Conservation (phyloP, 2,113 vertebrate genomes). For the Lagopus muta region DNA sequence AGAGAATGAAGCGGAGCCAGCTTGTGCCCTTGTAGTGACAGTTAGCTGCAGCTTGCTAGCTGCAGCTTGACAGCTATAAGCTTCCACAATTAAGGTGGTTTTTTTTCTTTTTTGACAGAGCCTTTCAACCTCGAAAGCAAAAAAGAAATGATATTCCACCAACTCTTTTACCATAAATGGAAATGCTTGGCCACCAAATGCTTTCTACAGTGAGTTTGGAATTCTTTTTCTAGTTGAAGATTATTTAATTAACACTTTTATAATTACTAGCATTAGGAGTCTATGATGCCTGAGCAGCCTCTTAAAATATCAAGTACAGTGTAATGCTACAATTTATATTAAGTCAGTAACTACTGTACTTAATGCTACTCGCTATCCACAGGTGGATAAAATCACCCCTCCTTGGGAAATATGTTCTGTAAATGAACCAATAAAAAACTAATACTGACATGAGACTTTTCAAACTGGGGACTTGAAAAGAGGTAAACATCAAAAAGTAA, state of each 20-base stretch:
- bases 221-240: neutral
- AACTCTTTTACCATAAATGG: neutral
- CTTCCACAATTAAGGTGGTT: neutral
- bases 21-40: neutral
- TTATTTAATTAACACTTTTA: neutral
- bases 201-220: neutral
- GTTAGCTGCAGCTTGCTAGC: neutral
- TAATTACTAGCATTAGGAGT: neutral
- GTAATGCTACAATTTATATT: neutral
- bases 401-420: neutral
- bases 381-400: neutral
- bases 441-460: neutral
- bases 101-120: neutral
- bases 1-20: neutral
- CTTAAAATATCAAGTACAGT: neutral
- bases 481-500: neutral
- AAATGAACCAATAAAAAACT: neutral
- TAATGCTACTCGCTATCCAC: neutral
- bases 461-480: neutral
- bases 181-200: neutral
- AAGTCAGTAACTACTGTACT: neutral
- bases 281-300: neutral
- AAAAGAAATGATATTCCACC: neutral
- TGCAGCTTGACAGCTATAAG: neutral
- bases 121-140: neutral